Base-by-base conservation (phyloP, 2,113 vertebrate species). In the Oxyura jamaicensis region DNA sequence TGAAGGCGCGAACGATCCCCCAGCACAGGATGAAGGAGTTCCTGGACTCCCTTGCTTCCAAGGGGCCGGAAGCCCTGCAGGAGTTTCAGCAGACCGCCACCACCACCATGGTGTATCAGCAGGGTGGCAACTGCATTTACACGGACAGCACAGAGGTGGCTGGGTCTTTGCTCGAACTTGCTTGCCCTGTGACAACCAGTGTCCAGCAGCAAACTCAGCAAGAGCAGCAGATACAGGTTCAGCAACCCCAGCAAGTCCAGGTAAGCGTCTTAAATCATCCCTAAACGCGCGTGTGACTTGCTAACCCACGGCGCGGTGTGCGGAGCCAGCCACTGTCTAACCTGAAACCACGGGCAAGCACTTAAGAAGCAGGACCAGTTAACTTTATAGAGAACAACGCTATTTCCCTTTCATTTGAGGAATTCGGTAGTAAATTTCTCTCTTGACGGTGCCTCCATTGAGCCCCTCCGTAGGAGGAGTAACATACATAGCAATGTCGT, bases 1-100 rank as follows among this genome's bases (percentile, higher is more conserved):
- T 99, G 94, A 99, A 99, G 97, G 99, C 99, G 0, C 98, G 99
- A 96, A 98, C 98, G 11, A 98, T 99, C 83, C 99, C 99, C 18
- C 99, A 99, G 95, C 99, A 99, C 98, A 99, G 99, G 97, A 99
- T 99, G 99, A 99, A 99, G 98, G 99, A 99, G 97, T 99, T 99
- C 96, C 98, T 99, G 97, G 99, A 99, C 96, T 99, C 99, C 28
- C 97, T 99, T 75, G 98, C 99, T 95, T 98, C 98, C 76, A 99
- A 99, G 95, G 99, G 99, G 77, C 98, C 99, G 0, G 99, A 99
- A 97, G 99, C 99, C 88, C 98, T 99, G 86, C 99, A 99, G 97
- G 99, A 99, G 95, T 99, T 99, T 93, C 99, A 99, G 96, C 99
- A 99, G 98, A 98, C 98, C 1, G 98, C 98, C 42, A 98, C 98